Base-by-base conservation (phyloP, 1,140 invertebrate genomes). In the Drosophila virilis region DNA sequence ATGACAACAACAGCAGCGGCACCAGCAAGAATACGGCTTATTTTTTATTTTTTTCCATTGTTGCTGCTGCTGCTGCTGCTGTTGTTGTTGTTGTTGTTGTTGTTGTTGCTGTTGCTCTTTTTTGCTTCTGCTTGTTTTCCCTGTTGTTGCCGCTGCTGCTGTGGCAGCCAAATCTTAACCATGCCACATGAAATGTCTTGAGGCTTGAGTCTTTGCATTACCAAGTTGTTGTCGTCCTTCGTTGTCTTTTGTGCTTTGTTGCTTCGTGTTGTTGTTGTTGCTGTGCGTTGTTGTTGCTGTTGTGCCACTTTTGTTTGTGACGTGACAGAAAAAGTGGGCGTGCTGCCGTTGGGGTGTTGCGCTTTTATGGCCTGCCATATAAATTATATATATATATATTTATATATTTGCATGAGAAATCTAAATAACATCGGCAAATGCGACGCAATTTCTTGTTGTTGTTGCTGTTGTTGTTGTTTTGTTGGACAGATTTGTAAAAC, bases 131-230 rank as follows among this genome's bases (percentile, higher is more conserved):
- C 22, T 3, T 22, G 22, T 3, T 22, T 22, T 33, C 46, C 9
- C 12, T 58, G 42, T n/a, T 55, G 58, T 12, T 57, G 32, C 10
- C 52, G 28, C 55, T 55, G 50, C 32, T 70, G 67, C 50, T 76
- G 71, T 88, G 83, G 71, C 82, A 82, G 60, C 76, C 78, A 82
- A 85, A 86, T 86, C 84, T 86, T 88, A 88, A 83, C 78, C 82
- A 77, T 82, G 83, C 79, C 82, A 83, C 82, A 86, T 82, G 76
- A 82, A 88, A 88, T 82, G 73, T 78, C 74, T 76, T 78, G 42
- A 62, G 51, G 61, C 78, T 77, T 52, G 50, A 64, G 69, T 52
- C 37, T 67, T 72, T 62, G 48, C 40, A 52, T 67, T 73, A 60
- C 64, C 50, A 59, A 71, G 37, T 51, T 48, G 48, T 65, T 78